A percentile compares a stretch with the other conserved stretches of the same genome.
Conservation (phyloP, 2,113 vertebrate genomes). For the Phalacrocorax pelagicus region DNA sequence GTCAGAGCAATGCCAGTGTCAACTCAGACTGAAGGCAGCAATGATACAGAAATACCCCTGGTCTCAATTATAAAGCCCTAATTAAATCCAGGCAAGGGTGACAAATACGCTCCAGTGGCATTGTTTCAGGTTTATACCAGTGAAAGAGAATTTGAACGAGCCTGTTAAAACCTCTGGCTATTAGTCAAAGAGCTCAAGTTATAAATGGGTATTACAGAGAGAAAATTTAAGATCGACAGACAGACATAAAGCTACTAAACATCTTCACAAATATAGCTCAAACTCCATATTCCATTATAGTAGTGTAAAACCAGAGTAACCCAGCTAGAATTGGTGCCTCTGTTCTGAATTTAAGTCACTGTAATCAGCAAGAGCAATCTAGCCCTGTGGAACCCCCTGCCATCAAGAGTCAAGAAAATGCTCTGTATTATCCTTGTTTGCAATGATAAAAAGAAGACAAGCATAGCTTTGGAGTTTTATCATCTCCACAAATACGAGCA, state of each 20-base stretch:
- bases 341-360: background rate
- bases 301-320: background rate
- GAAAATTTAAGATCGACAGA: background rate
- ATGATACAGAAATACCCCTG: slow-evolving; percentile 31
- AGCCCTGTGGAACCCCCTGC: background rate
- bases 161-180: background rate
- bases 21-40: slow-evolving; percentile 47
- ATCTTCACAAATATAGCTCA: background rate
- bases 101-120: slow-evolving; percentile 43
- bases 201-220: background rate
- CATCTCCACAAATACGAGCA: slow-evolving; percentile 16
- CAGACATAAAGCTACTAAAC: background rate
- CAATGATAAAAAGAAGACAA: slow-evolving; percentile 2
- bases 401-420: slow-evolving; percentile 22
- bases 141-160: slow-evolving; percentile 5
- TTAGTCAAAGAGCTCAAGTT: background rate
- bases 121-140: slow-evolving; percentile 39
- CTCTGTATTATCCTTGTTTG: slow-evolving; percentile 7
- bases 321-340: background rate
- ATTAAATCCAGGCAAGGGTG: slow-evolving; percentile 58
- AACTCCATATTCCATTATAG: background rate
- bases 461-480: slow-evolving; percentile 24
- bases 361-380: slow-evolving; percentile 11
- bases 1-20: slow-evolving; percentile 53
- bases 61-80: slow-evolving; percentile 54